Conservation (phyloP, 2,888 invertebrate genomes). For the Spisula subtruncata region DNA sequence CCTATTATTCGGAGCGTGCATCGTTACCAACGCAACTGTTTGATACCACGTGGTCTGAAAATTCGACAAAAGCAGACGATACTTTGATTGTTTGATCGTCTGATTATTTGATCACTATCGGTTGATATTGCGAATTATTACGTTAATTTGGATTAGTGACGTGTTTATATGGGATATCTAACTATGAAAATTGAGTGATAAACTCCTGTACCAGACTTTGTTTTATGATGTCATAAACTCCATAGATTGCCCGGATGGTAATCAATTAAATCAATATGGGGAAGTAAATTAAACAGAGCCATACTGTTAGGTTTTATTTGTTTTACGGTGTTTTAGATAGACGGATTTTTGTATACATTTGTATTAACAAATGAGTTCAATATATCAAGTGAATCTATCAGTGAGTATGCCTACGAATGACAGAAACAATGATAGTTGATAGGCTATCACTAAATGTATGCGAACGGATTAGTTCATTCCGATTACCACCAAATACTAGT, state of each 20-base stretch:
- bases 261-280: constrained; percentile 1
- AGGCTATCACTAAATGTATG: not conserved
- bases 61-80: constrained; percentile 45
- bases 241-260: not conserved
- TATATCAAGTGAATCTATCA: not conserved
- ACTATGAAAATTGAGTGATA: not conserved
- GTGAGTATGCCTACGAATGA: too few species aligned
- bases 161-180: not conserved
- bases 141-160: constrained; percentile 10
- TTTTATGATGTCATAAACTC: not conserved
- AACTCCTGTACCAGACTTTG: not conserved
- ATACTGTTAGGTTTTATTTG: not conserved
- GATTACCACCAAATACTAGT: not conserved
- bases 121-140: constrained; percentile 24
- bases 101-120: not conserved
- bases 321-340: not conserved
- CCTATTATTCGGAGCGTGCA: constrained; percentile 26
- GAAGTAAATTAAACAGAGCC: not conserved
- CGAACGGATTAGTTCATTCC: not conserved
- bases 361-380: not conserved
- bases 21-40: constrained; percentile 52
- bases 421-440: not conserved
- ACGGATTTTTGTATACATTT: not conserved
- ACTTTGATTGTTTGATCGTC: too few species aligned
- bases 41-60: constrained; percentile 33